Percentiles rank a stretch among this genome's conserved stretches.
These are phyloP conservation scores for Ceyx melanurus DNA, from an alignment of 2,113 vertebrate species.

Conservation along the genomic window DNA sequence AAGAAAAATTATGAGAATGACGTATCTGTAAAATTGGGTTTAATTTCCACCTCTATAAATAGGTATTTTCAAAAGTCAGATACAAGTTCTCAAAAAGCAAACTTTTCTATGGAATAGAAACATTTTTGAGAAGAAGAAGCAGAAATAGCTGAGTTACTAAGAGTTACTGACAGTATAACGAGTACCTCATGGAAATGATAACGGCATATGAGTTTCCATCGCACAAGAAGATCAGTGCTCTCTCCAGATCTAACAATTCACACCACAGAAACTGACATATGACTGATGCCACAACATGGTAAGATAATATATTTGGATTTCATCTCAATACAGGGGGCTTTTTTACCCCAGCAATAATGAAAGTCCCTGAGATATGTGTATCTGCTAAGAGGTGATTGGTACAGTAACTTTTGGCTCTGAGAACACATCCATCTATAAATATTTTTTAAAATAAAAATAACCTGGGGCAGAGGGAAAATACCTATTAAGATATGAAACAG, in stretches of 20 bases:
- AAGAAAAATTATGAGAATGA: not conserved
- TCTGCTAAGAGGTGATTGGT: not conserved
- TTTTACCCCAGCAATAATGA: not conserved
- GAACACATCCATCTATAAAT: not conserved
- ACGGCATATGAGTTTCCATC: not conserved
- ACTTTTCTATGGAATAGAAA: not conserved
- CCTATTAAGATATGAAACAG: not conserved
- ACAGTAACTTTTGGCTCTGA: not conserved
- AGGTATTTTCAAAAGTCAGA: not conserved
- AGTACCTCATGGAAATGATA: not conserved
- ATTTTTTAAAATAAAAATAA: conserved; percentile 2
- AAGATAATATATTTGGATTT: not conserved
- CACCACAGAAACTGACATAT: not conserved
- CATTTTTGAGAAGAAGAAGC: not conserved
- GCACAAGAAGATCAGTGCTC: not conserved
- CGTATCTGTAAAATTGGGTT: not conserved
- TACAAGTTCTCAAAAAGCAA: not conserved
- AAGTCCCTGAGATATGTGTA: not conserved
- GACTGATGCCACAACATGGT: not conserved
- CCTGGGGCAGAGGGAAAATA: not conserved
- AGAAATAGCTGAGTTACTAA: not conserved
- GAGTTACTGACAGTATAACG: not conserved
- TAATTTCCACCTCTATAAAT: not conserved
- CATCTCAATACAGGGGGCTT: fast-evolving
- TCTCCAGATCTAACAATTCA: not conserved